Conservation (phyloP, 2,888 invertebrate genomes). For the Orchesella flavescens region DNA sequence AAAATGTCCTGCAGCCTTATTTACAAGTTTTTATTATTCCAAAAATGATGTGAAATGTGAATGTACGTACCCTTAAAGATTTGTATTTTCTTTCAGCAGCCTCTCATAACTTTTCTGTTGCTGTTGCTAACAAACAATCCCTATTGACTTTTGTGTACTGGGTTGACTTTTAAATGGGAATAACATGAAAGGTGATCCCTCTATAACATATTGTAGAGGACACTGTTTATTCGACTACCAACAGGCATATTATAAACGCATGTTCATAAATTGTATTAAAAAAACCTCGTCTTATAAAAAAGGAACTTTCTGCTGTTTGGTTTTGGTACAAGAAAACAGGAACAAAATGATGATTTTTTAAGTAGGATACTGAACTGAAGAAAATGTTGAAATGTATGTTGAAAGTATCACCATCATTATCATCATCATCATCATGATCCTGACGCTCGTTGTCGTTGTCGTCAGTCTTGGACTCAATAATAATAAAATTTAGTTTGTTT, state of each 20-base stretch:
- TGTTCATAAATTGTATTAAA: constrained; percentile 45
- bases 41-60: too few species aligned
- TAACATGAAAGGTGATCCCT: constrained; percentile 13
- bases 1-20: too few species aligned
- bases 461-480: constrained; percentile 50
- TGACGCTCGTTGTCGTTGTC: constrained; percentile 8
- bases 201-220: background rate
- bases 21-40: too few species aligned
- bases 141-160: too few species aligned
- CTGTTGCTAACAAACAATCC: too few species aligned
- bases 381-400: background rate
- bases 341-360: background rate
- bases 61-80: too few species aligned
- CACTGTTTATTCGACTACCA: constrained; percentile 19
- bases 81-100: too few species aligned
- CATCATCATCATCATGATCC: constrained; percentile 24
- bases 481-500: constrained; percentile 52
- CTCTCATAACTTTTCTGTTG: too few species aligned
- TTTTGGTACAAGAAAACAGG: background rate
- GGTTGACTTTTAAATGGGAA: too few species aligned
- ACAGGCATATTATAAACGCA: constrained; percentile 31
- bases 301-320: background rate
- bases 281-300: constrained; percentile 13
- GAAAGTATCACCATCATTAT: background rate
- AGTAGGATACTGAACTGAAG: too few species aligned